Conservation (phyloP, 2,888 invertebrate species). For the Isoperla grammatica region DNA sequence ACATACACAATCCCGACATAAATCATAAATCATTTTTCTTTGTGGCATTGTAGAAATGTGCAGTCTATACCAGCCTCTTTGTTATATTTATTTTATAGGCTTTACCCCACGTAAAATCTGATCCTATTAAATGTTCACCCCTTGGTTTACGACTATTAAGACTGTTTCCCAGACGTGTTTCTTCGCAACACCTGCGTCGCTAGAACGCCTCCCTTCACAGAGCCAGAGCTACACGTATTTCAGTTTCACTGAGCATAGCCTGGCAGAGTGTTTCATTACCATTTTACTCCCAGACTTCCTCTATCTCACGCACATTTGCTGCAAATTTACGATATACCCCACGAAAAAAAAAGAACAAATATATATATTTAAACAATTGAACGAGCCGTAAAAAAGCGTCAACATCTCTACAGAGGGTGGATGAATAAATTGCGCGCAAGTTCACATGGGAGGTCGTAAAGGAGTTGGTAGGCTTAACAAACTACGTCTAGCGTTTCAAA, state of each 20-base stretch:
- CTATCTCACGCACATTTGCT: background rate
- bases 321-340: background rate
- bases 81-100: conserved; percentile 13
- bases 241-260: background rate
- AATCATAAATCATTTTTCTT: too few species aligned
- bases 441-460: too few species aligned
- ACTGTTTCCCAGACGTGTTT: background rate
- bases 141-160: conserved; percentile 3
- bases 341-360: conserved; percentile 1
- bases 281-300: background rate
- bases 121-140: conserved; percentile 6
- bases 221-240: background rate
- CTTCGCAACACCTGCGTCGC: background rate
- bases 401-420: background rate
- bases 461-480: too few species aligned
- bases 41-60: too few species aligned
- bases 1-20: too few species aligned
- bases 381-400: background rate
- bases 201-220: background rate
- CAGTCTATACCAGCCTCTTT: background rate
- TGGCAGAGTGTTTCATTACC: background rate
- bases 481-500: too few species aligned
- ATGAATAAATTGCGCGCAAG: too few species aligned
- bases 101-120: conserved; percentile 9
- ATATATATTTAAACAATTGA: conserved; percentile 6